Conservation (phyloP, 2,888 invertebrate genomes). For the Hirtodrosophila alboralis region DNA sequence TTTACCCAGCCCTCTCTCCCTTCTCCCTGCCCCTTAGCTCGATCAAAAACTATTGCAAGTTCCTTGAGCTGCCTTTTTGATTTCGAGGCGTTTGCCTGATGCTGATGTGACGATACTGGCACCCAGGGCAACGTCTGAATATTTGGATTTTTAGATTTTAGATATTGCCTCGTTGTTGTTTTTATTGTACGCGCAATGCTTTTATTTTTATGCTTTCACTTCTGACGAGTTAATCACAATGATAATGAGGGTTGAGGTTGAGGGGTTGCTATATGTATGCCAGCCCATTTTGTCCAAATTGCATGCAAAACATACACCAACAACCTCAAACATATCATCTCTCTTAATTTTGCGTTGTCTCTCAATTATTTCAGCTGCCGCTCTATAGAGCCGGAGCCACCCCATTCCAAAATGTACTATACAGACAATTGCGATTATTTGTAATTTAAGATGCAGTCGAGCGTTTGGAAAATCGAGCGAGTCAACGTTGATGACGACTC, state of each 20-base stretch:
- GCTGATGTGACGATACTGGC: constrained; percentile 81
- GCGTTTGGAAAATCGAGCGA: constrained; percentile 79
- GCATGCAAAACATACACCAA: constrained; percentile 55
- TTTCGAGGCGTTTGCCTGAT: constrained; percentile 82
- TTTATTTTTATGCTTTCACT: constrained; percentile 69
- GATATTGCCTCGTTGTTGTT: constrained; percentile 48
- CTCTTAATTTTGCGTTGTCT: constrained; percentile 77
- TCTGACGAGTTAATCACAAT: constrained; percentile 78
- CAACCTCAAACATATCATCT: constrained; percentile 54
- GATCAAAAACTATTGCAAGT: constrained; percentile 56
- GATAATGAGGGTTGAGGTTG: constrained; percentile 72
- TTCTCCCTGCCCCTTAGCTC: constrained; percentile 2
- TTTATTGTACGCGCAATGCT: constrained; percentile 52
- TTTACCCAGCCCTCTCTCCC: constrained; percentile 30
- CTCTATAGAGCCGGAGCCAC: constrained; percentile 23
- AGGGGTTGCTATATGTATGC: constrained; percentile 37
- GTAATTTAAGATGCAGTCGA: constrained; percentile 83
- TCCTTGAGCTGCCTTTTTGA: constrained; percentile 80
- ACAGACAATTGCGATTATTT: constrained; percentile 81
- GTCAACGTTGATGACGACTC: constrained; percentile 69
- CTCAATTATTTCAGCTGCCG: constrained; percentile 83
- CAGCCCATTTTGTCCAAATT: constrained; percentile 41
- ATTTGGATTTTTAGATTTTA: constrained; percentile 46
- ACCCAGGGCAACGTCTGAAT: constrained; percentile 53
- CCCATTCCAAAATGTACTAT: constrained; percentile 15